Percentiles rank a stretch among this genome's conserved stretches.
Evolutionary conservation across 2,797 vertebrate species (phyloP).

Genomic region (Cuniculus paca): DNA sequence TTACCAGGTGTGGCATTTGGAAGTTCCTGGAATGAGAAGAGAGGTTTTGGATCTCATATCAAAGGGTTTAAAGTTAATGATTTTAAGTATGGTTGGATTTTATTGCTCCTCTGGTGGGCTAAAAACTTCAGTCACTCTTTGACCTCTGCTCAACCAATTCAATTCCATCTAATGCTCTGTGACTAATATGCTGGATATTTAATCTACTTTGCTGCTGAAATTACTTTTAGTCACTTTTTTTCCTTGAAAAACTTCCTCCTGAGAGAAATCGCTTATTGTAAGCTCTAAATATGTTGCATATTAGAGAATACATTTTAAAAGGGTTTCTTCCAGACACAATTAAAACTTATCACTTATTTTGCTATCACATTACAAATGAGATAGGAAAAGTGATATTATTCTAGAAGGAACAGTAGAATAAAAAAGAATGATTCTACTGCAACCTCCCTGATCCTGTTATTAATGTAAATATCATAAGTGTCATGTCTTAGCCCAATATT

Average conservation of each 20-base stretch:
- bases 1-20: constrained; percentile 83
- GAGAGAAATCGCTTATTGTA: constrained; percentile 89
- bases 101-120: constrained; percentile 89
- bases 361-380: constrained; percentile 74
- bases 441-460: constrained; percentile 72
- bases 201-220: constrained; percentile 91
- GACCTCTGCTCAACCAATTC: constrained; percentile 89
- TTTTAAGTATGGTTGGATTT: constrained; percentile 91
- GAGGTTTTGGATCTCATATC: constrained; percentile 89
- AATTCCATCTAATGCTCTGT: constrained; percentile 91
- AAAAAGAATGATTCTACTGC: constrained; percentile 77
- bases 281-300: constrained; percentile 85
- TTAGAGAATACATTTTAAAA: constrained; percentile 76
- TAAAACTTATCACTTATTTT: constrained; percentile 83
- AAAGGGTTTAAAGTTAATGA: constrained; percentile 91
- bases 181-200: constrained; percentile 91
- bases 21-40: constrained; percentile 81
- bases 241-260: constrained; percentile 86
- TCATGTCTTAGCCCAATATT: constrained; percentile 82
- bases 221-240: constrained; percentile 87
- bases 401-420: constrained; percentile 82
- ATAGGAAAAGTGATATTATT: constrained; percentile 77
- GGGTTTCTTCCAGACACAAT: constrained; percentile 85
- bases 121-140: constrained; percentile 89
- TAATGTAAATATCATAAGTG: constrained; percentile 78